Base-by-base conservation (phyloP, 2,797 vertebrate genomes). In the Coracias cyanogaster region DNA sequence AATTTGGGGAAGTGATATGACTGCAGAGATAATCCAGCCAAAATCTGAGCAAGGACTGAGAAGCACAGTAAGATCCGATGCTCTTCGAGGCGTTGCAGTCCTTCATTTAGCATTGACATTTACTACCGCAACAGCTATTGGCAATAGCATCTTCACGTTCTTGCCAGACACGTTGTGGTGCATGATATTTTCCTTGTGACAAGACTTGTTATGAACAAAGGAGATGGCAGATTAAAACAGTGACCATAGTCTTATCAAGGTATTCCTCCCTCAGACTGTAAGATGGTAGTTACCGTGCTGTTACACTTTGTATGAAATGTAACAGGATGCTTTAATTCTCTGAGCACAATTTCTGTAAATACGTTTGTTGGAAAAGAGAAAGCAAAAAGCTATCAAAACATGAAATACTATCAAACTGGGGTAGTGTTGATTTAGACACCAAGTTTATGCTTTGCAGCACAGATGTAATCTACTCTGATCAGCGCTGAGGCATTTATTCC, bases 61-160 rank as follows among this genome's bases (percentile, higher is more conserved):
- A 85, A 81, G 69, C 16, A 43, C 54, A 67, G 7, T 18, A 89
- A 22, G 45, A 54, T 51, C 60, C 62, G 66, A 72, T 82, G 91
- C 45, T 81, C 70, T 82, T 94, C 70, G 37, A 70, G 49, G 61
- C 72, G 10, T 54, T 82, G 66, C 71, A 90, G 72, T 79, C 61
- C 78, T 81, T 93, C 85, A 72, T 60, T 92, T 94, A 76, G 46
- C 37, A 67, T 7, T 94, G 83, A 80, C 58, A 35, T 86, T 94
- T 94, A 78, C 52, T 89, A 79, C 41, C 91, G 87, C 79, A 78
- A 69, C 11, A 89, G 6, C 4, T 45, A 94, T 20, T 51, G 77
- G 39, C 62, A 74, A 74, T 4, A 70, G 67, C 60, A 82, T 61
- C 41, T 89, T 89, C 86, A 33, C 58, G 82, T 82, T 79, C 86